Percentiles rank a stretch among this genome's conserved stretches.
These are phyloP conservation scores for Lacerta agilis DNA, from an alignment of 2,797 vertebrate species.

Conservation along the genomic window DNA sequence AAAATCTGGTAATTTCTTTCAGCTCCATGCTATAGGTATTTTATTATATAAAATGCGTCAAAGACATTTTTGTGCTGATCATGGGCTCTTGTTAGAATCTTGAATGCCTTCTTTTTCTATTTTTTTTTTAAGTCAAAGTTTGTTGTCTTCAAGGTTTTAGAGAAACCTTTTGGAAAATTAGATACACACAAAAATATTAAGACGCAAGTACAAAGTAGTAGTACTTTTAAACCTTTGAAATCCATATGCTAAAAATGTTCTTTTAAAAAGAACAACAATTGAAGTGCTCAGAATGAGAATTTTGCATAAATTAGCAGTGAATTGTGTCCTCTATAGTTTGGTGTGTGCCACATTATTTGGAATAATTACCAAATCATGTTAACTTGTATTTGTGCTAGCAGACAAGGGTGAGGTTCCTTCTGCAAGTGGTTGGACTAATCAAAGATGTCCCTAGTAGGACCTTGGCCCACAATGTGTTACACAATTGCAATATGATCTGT, in stretches of 20 bases:
- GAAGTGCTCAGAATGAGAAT: no score
- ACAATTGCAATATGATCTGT: background rate
- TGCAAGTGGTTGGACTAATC: background rate
- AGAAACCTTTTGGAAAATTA: background rate
- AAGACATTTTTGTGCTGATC: background rate
- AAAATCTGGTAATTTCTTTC: no score
- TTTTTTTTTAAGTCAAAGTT: background rate
- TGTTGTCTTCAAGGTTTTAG: background rate
- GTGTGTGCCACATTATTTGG: background rate
- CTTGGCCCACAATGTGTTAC: background rate
- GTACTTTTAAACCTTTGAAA: no score
- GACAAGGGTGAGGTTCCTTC: background rate
- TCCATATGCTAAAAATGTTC: no score
- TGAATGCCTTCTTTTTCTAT: background rate
- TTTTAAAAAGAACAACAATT: no score
- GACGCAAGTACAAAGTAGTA: background rate
- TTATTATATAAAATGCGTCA: background rate
- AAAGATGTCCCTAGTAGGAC: background rate
- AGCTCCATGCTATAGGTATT: constrained; percentile 7
- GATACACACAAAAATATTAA: background rate
- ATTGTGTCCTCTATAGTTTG: background rate
- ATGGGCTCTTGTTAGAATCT: background rate
- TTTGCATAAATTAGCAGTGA: background rate
- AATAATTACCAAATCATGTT: background rate
- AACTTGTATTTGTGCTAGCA: background rate